These are phyloP conservation scores for Leptinotarsa defecta DNA, from an alignment of 1,140 invertebrate species.

Conservation along the genomic window DNA sequence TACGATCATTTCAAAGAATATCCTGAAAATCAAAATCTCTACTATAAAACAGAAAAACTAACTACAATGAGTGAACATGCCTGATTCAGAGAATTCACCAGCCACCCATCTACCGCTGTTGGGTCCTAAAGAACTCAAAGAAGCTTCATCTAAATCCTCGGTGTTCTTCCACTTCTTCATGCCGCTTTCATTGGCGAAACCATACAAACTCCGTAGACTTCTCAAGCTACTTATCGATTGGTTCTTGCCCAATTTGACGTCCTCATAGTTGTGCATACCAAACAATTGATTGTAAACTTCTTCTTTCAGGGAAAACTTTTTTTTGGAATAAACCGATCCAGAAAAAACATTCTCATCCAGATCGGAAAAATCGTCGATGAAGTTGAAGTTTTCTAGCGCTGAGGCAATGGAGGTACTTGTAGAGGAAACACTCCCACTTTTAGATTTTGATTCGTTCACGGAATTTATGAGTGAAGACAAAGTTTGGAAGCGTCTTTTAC, in stretches of 20 bases:
- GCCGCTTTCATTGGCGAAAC: constrained; percentile 35
- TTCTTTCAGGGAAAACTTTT: constrained; percentile 27
- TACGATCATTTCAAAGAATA: too few species aligned
- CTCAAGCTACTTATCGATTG: constrained; percentile 40
- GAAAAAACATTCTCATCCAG: constrained; percentile 46
- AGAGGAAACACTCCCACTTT: constrained; percentile 21
- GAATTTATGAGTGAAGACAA: constrained; percentile 35
- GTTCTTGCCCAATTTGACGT: constrained; percentile 29
- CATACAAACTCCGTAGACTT: constrained; percentile 42
- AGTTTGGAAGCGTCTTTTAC: constrained; percentile 43
- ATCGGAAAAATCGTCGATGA: constrained; percentile 44
- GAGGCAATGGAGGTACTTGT: constrained; percentile 34
- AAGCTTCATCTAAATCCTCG: constrained; percentile 46
- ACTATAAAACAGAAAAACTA: neutral
- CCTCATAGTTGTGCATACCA: constrained; percentile 45
- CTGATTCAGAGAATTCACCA: constrained; percentile 51
- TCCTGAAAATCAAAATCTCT: neutral
- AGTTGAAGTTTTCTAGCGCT: constrained; percentile 32
- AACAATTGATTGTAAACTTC: constrained; percentile 43
- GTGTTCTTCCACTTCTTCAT: constrained; percentile 51
- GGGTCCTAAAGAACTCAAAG: constrained; percentile 34
- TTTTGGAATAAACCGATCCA: constrained; percentile 36
- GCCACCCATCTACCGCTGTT: constrained; percentile 43
- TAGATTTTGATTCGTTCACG: constrained; percentile 24
- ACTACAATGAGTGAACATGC: constrained; percentile 45